Evolutionary conservation across 1,140 invertebrate genomes (phyloP), one percentile per base, ranked within the genome.

Genomic region (Pteromalus puparum): DNA sequence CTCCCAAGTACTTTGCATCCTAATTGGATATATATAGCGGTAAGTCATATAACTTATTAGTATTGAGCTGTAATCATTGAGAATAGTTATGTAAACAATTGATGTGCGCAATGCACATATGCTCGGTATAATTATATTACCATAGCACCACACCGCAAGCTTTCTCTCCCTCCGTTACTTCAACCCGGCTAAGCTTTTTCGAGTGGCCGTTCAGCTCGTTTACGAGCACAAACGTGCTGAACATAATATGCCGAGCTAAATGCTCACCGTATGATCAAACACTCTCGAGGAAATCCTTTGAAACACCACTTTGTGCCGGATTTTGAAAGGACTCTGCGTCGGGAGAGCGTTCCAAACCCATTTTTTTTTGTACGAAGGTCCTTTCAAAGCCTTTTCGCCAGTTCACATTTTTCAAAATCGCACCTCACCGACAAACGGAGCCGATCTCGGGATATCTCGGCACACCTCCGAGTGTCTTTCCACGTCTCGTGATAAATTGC

Each of bases 251-350:
- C 73, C 7, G 70, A 73, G 70, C 26, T 73, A 13, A 48, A 48
- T 48, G 46, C 46, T 15, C 46, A 48, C 2, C 30, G 30, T 12
- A 48, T 48, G 46, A 15, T 65, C 80, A 74, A 65, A 74, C 46
- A 82, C 80, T 13, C 10, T 74, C 70, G 80, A 65, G 80, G 30
- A 74, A 82, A 82, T 38, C 46, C 80, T 82, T 74, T 73, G 61
- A 82, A 48, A 48, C 28, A 1, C 46, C 4, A 2, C 46, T 48
- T 18, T n/a, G n/a, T n/a, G n/a, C n/a, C n/a, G n/a, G n/a, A n/a
- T n/a, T n/a, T 5, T 48, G 4, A 48, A 18, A 48, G 13, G 15
- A 34, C 30, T 34, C 30, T 34, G 30, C 0, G 30, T 34, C 30
- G 30, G 30, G 4, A 34, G 30, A 34, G 30, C 30, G 30, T 34